These are phyloP conservation scores for Digitonthophagus gazella DNA, from an alignment of 2,888 invertebrate species.

Conservation along the genomic window DNA sequence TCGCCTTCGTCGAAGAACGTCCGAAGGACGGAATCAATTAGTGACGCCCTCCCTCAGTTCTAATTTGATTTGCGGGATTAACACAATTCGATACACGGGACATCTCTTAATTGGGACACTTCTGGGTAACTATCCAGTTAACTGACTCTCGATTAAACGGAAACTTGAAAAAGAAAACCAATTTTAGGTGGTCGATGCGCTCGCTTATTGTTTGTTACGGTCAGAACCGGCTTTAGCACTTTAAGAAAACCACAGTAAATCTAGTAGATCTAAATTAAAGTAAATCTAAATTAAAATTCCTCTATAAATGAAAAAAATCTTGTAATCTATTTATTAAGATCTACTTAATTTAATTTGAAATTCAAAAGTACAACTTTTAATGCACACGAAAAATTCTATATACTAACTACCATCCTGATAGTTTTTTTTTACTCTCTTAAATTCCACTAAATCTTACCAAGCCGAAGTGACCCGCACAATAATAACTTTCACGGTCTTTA, in stretches of 20 bases:
- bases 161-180: not conserved
- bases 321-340: no score
- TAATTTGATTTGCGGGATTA: not conserved
- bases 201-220: no score
- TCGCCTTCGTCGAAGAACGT: not conserved
- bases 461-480: not conserved
- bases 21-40: not conserved
- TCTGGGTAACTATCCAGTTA: not conserved
- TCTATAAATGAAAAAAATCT: no score
- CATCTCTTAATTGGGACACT: not conserved
- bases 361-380: no score
- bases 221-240: no score
- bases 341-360: no score
- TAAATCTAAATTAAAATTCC: no score
- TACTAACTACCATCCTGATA: no score
- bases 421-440: no score
- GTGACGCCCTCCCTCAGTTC: not conserved
- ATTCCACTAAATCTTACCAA: not conserved
- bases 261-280: no score
- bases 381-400: no score
- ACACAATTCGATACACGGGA: not conserved
- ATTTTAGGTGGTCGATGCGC: not conserved
- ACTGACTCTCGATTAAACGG: not conserved
- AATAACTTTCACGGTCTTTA: constrained; percentile 23
- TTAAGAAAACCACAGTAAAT: no score